These are phyloP conservation scores for Frankliniella fusca DNA, from an alignment of 2,888 invertebrate genomes.

Conservation along the genomic window DNA sequence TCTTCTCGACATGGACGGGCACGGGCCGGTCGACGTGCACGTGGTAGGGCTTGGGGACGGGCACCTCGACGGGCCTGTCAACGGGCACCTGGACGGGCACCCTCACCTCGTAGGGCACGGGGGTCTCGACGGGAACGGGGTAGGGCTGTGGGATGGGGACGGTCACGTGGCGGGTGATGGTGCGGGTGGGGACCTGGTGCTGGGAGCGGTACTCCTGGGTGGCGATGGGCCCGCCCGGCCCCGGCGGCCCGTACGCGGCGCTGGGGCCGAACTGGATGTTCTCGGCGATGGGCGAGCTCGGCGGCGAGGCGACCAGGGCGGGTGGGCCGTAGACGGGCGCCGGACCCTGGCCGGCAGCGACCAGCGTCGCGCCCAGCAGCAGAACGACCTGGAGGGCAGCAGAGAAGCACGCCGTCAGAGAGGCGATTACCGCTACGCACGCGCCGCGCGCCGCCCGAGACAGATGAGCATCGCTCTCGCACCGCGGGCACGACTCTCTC, in stretches of 20 bases:
- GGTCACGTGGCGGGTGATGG: constrained; percentile 36
- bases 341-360: background rate
- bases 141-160: constrained; percentile 28
- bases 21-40: constrained; percentile 11
- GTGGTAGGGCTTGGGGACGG: constrained; percentile 12
- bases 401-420: background rate
- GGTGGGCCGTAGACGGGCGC: background rate
- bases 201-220: constrained; percentile 31
- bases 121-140: constrained; percentile 39
- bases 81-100: constrained; percentile 35
- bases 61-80: constrained; percentile 25
- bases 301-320: background rate
- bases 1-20: background rate
- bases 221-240: background rate
- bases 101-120: constrained; percentile 39
- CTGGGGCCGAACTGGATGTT: background rate
- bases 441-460: background rate
- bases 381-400: background rate
- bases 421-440: background rate
- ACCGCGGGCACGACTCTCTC: no score
- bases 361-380: background rate
- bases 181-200: constrained; percentile 37
- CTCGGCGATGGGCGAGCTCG: background rate
- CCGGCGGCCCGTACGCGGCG: background rate
- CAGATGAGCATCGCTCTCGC: background rate